Evolutionary conservation across 2,113 vertebrate species (phyloP).

Genomic region (Syngnathus floridae): DNA sequence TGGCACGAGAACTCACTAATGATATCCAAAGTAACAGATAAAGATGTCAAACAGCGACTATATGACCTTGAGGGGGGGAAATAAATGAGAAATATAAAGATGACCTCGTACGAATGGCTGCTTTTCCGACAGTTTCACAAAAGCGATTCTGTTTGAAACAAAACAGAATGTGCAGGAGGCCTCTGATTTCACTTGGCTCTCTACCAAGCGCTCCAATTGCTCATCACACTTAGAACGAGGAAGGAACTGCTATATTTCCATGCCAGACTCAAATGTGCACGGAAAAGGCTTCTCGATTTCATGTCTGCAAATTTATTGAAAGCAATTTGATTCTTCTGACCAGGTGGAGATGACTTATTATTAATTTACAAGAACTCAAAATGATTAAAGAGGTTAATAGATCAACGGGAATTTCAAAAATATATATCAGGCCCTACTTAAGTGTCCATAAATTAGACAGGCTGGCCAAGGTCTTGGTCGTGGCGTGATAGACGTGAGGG

Average conservation of each 20-base stretch:
- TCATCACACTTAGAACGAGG: constrained; percentile 56
- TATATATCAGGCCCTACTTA: neutral
- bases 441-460: constrained; percentile 20
- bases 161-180: constrained; percentile 47
- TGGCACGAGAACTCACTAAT: neutral
- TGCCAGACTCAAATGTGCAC: constrained; percentile 47
- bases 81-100: constrained; percentile 37
- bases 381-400: constrained; percentile 28
- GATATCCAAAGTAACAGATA: constrained; percentile 3
- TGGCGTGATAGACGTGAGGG: constrained; percentile 43
- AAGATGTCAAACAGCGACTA: constrained; percentile 12
- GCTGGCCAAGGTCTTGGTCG: constrained; percentile 42
- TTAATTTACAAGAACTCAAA: neutral
- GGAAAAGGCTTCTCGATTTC: constrained; percentile 11
- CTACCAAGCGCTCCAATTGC: constrained; percentile 43
- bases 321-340: constrained; percentile 11
- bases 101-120: constrained; percentile 24
- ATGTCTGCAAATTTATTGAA: constrained; percentile 10
- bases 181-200: constrained; percentile 41
- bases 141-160: constrained; percentile 54
- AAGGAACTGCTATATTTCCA: constrained; percentile 47
- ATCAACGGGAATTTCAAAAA: constrained; percentile 21
- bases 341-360: neutral
- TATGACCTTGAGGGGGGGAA: constrained; percentile 10
- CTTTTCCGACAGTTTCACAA: constrained; percentile 44